These are phyloP conservation scores for Drosophila simulans DNA, from an alignment of 1,140 invertebrate species.

Conservation along the genomic window DNA sequence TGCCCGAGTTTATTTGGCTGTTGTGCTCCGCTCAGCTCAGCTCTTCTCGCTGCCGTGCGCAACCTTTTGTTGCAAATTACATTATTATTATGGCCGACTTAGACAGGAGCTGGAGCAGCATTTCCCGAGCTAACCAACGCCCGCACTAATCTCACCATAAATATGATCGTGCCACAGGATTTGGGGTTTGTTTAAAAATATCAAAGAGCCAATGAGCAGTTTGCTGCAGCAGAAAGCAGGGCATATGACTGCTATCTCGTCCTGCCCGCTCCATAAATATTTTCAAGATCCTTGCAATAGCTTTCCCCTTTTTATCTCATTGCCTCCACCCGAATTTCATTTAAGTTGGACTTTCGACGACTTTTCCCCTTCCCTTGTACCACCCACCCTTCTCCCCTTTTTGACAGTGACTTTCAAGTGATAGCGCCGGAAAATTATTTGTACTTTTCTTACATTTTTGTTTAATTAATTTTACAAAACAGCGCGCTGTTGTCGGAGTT, in stretches of 20 bases:
- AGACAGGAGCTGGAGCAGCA: slow-evolving; percentile 11
- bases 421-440: slow-evolving; percentile 74
- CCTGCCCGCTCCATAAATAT: neutral
- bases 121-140: slow-evolving; percentile 3
- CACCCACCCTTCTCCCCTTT: neutral
- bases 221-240: slow-evolving; percentile 7
- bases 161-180: slow-evolving; percentile 21
- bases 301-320: slow-evolving; percentile 12
- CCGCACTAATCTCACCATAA: slow-evolving; percentile 53
- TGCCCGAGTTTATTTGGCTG: slow-evolving; percentile 64
- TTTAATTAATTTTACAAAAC: slow-evolving; percentile 79
- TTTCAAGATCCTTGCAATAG: slow-evolving; percentile 6
- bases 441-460: slow-evolving; percentile 79
- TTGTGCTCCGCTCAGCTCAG: slow-evolving; percentile 5
- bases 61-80: slow-evolving; percentile 74
- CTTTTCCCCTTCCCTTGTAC: neutral
- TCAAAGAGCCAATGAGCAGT: slow-evolving; percentile 29
- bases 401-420: slow-evolving; percentile 46
- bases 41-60: slow-evolving; percentile 21
- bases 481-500: slow-evolving; percentile 68
- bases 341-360: slow-evolving; percentile 67
- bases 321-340: slow-evolving; percentile 62
- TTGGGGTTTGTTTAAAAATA: slow-evolving; percentile 25
- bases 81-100: slow-evolving; percentile 64
- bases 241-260: slow-evolving; percentile 17